Conservation (phyloP, 2,888 invertebrate species). For the Candidula unifasciata region DNA sequence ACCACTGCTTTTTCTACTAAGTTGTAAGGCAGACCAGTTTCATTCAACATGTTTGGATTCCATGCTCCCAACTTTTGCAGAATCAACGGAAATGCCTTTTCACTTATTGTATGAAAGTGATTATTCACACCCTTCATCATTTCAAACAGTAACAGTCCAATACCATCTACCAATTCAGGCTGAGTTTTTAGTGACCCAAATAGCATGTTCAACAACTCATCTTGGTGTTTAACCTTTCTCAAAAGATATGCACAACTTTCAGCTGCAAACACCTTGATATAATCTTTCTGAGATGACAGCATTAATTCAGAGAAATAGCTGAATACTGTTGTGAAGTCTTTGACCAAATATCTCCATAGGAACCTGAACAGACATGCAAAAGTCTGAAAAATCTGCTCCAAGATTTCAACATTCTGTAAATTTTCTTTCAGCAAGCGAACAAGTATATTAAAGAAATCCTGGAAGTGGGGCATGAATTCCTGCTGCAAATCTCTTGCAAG, state of each 20-base stretch:
- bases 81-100: constrained; percentile 84
- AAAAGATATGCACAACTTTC: constrained; percentile 97
- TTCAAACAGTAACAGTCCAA: constrained; percentile 92
- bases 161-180: constrained; percentile 87
- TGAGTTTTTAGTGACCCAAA: constrained; percentile 84
- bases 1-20: constrained; percentile 84
- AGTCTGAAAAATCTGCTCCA: constrained; percentile 91
- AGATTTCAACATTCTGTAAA: constrained; percentile 86
- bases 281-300: constrained; percentile 87
- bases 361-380: constrained; percentile 94
- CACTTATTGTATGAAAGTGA: constrained; percentile 90
- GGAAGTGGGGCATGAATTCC: constrained; percentile 92
- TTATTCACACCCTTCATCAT: constrained; percentile 89
- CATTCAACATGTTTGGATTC: constrained; percentile 72
- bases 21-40: constrained; percentile 81
- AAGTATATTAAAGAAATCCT: constrained; percentile 85
- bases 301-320: constrained; percentile 83
- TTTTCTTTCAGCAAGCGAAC: constrained; percentile 84
- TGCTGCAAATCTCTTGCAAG: constrained; percentile 90
- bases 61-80: constrained; percentile 80
- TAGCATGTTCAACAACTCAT: constrained; percentile 85
- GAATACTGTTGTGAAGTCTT: constrained; percentile 86
- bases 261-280: constrained; percentile 94
- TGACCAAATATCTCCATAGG: constrained; percentile 88
- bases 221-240: constrained; percentile 87